These are phyloP conservation scores for Nerophis lumbriciformis DNA, from an alignment of 2,113 vertebrate genomes.

Conservation along the genomic window DNA sequence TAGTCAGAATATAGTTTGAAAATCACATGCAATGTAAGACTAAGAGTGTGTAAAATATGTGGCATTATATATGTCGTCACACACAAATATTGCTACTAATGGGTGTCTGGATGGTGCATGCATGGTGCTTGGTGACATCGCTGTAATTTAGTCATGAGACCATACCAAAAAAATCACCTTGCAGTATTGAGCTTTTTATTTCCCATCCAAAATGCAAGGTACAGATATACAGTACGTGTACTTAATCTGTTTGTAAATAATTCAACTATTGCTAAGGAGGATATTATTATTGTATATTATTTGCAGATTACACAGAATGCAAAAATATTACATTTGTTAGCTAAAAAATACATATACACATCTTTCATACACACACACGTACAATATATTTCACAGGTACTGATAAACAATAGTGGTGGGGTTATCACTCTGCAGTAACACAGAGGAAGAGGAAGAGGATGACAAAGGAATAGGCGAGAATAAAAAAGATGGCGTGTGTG, in stretches of 20 bases:
- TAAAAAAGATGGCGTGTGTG: conserved; percentile 63
- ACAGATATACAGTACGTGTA: neutral
- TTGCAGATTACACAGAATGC: too few species aligned
- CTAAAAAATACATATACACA: conserved; percentile 12
- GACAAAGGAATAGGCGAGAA: conserved; percentile 63
- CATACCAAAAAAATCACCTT: neutral
- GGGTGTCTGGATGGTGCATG: conserved; percentile 31
- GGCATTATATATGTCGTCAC: conserved; percentile 21
- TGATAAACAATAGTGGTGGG: conserved; percentile 63
- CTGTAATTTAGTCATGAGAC: conserved; percentile 32
- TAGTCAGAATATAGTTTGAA: neutral
- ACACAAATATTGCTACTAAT: conserved; percentile 22
- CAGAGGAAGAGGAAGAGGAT: conserved; percentile 65
- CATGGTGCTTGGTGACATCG: conserved; percentile 22
- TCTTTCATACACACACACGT: conserved; percentile 72
- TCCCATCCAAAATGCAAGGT: conserved; percentile 4
- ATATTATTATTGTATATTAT: neutral
- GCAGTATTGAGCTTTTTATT: conserved; percentile 4
- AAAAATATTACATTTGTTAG: conserved; percentile 11
- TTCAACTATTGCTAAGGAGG: neutral
- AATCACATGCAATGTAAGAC: conserved; percentile 1
- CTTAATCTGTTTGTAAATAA: neutral
- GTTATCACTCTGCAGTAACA: conserved; percentile 60
- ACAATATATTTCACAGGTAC: conserved; percentile 71
- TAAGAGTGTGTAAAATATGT: neutral